Evolutionary conservation across 2,797 vertebrate species (phyloP), one percentile per base, ranked within the genome.

Genomic region (Hyperoplus immaculatus): DNA sequence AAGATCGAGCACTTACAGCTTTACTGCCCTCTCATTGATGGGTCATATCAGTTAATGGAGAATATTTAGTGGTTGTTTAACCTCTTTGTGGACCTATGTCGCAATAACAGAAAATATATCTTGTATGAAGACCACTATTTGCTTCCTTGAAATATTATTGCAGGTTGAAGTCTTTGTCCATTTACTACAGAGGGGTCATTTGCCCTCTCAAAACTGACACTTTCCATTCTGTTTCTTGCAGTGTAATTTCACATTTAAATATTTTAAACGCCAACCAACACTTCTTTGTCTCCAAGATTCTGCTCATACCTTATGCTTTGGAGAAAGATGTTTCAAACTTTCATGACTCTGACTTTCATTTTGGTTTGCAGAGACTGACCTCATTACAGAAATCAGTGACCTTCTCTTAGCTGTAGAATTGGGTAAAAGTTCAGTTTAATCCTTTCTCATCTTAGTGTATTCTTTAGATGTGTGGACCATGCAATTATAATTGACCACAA

Each of bases 1-100:
- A 79, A 81, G 64, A 87, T 49, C 62, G 46, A 80, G 46, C 71
- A 84, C 57, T 75, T 67, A 72, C n/a, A 46, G 71, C 51, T 54
- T 81, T 42, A 71, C 29, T 69, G 42, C 16, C 6, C 65, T 76
- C 38, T 68, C 53, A 69, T 0, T 76, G 62, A 77, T 61, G 18
- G 45, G 53, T 71, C 38, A n/a, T 47, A 75, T 67, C 67, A 38
- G 69, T 68, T 79, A 59, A 67, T 69, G 47, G 43, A 71, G 15
- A 51, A 5, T 49, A 51, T 67, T 82, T 65, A 69, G 54, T 67
- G 47, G 53, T 42, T 39, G 65, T 75, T 82, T 75, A 76, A 83
- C 75, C 83, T 29, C 29, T 79, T 67, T 55, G 43, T 47, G 39
- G 29, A 61, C 47, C 21, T 43, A 18, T 54, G 36, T 46, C 12